A percentile compares a stretch with the other conserved stretches of the same genome.
These are phyloP conservation scores for Nettapus auritus DNA, from an alignment of 2,113 vertebrate genomes.

Conservation along the genomic window DNA sequence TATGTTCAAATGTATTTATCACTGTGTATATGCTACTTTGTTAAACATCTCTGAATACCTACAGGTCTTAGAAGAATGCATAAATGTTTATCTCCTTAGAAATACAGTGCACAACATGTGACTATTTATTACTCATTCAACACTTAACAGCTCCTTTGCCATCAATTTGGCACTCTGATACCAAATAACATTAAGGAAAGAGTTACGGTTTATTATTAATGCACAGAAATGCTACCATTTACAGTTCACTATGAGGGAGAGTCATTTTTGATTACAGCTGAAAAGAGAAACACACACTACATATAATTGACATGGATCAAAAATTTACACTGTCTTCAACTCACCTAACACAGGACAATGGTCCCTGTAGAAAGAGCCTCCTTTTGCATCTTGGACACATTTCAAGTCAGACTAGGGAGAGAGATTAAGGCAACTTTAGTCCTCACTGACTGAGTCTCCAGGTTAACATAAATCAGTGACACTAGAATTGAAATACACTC, in stretches of 20 bases:
- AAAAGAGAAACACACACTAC: not conserved
- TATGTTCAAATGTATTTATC: not conserved
- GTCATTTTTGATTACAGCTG: not conserved
- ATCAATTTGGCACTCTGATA: not conserved
- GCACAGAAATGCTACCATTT: not conserved
- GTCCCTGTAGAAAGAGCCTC: constrained; percentile 99
- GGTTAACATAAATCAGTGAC: not conserved
- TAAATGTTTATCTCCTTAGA: not conserved
- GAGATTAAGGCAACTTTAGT: constrained; percentile 37
- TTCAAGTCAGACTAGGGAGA: constrained; percentile 92
- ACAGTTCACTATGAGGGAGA: not conserved
- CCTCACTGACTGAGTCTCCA: not conserved
- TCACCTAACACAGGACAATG: constrained; percentile 98
- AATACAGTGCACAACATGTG: accelerated
- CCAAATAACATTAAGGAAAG: not conserved
- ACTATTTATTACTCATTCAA: not conserved
- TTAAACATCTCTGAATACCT: not conserved
- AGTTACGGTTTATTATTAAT: not conserved
- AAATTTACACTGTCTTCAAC: constrained; percentile 58
- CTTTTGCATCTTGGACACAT: constrained; percentile 99
- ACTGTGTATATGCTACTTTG: not conserved
- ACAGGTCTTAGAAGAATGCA: not conserved
- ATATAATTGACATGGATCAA: not conserved
- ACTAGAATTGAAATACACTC: not conserved
- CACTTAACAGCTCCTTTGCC: not conserved